Evolutionary conservation across 2,888 invertebrate species (phyloP), one percentile per base, ranked within the genome.

Genomic region (Dioctria rufipes): DNA sequence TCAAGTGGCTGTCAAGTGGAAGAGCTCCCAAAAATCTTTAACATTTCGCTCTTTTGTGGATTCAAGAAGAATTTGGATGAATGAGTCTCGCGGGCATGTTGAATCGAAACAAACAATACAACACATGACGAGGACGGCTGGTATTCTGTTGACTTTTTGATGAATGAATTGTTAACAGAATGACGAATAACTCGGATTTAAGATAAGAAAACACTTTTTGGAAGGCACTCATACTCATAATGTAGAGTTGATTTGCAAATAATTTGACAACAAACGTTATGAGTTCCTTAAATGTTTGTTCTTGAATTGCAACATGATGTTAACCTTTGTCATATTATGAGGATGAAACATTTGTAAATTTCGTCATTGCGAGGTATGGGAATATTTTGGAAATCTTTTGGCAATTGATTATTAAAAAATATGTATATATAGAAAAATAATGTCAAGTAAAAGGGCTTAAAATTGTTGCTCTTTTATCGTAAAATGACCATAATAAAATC

Each of bases 111-210:
- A 51, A 5, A 51, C 54, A 54, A 11, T n/a, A n/a, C 25, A 11
- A 37, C 69, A 69, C 49, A 69, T n/a, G n/a, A n/a, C n/a, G n/a
- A n/a, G n/a, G n/a, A n/a, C 25, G 69, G 49, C 39, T 51, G 51
- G 49, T 3, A 25, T 69, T n/a, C n/a, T n/a, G n/a, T n/a, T 51
- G 69, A 69, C n/a, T 49, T 49, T 43, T 51, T 69, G 51, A 69
- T 51, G 69, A 69, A 67, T 67, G 67, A 46, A 67, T 67, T 67
- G 42, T 39, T 37, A 66, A 42, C 66, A 11, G 13, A 43, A 67
- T 43, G 51, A 69, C 69, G 49, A 69, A 69, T 69, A 8, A 39
- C 39, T n/a, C n/a, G 9, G 69, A 51, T 11, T 11, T 49, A 69
- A 46, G 51, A 69, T 39, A 37, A 49, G 5, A 9, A 51, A 3